Percentiles rank a stretch among this genome's conserved stretches.
Conservation (phyloP, 2,797 vertebrate genomes). For the Sebastes steindachneri region DNA sequence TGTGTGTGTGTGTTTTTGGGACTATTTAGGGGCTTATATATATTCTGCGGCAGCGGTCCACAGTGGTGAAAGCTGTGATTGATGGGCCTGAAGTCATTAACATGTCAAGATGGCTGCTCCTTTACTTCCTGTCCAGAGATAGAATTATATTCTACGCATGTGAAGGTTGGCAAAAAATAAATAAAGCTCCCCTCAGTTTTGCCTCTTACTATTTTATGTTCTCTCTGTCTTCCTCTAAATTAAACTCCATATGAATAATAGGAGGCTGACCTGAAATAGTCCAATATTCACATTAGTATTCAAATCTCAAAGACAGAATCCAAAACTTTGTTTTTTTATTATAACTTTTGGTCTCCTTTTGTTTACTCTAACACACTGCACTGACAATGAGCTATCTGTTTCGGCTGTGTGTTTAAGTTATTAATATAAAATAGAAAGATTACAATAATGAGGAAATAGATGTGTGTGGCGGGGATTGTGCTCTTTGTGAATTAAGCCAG, state of each 20-base stretch:
- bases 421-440: neutral
- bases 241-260: neutral
- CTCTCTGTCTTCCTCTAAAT: constrained; percentile 1
- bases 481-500: neutral
- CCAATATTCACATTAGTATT: neutral
- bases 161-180: neutral
- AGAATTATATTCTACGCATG: constrained; percentile 33
- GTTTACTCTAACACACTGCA: neutral
- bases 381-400: neutral
- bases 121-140: constrained; percentile 42
- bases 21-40: neutral
- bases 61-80: constrained; percentile 55
- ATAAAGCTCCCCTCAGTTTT: constrained; percentile 2
- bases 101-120: constrained; percentile 46
- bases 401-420: neutral
- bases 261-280: neutral
- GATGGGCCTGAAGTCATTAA: constrained; percentile 57
- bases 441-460: neutral
- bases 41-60: constrained; percentile 21
- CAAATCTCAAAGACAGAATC: neutral
- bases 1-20: neutral
- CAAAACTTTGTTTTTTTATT: neutral
- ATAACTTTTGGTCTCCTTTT: neutral
- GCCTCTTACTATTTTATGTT: neutral
- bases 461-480: too few species aligned